Percentiles rank a stretch among this genome's conserved stretches.
Conservation (phyloP, 1,140 invertebrate species). For the Calosoma granatense region DNA sequence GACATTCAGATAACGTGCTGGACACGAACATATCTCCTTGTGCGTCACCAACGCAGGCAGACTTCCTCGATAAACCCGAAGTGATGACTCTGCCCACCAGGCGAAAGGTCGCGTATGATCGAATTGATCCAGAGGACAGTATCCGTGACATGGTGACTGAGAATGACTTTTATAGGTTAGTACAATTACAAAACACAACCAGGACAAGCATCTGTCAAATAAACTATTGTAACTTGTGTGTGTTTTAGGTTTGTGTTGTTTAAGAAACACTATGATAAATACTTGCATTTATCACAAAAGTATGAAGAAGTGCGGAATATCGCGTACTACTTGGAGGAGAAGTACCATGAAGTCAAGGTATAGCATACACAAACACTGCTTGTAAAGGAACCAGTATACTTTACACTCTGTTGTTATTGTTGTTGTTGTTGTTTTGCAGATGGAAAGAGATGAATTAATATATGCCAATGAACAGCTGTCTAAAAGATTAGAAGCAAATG, state of each 20-base stretch:
- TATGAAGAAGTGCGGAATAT: conserved; percentile 51
- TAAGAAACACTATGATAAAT: conserved; percentile 55
- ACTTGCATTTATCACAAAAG: conserved; percentile 46
- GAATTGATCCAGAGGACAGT: conserved; percentile 51
- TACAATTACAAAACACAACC: background rate
- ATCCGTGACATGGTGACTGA: conserved; percentile 53
- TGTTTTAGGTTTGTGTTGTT: conserved; percentile 47
- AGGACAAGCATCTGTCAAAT: background rate
- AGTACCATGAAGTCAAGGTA: conserved; percentile 57
- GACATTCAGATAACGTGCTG: conserved; percentile 31
- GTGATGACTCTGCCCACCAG: conserved; percentile 21
- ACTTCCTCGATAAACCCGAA: conserved; percentile 29
- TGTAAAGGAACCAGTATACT: background rate
- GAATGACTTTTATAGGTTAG: conserved; percentile 52
- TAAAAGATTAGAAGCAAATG: conserved; percentile 41
- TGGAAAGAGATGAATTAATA: conserved; percentile 45
- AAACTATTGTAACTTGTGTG: background rate
- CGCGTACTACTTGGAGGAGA: conserved; percentile 53
- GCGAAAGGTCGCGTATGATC: conserved; percentile 32
- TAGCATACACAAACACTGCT: conserved; percentile 16
- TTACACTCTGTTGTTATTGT: background rate
- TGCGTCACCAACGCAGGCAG: conserved; percentile 24
- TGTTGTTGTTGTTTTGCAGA: conserved; percentile 33
- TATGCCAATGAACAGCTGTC: conserved; percentile 39
- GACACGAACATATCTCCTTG: conserved; percentile 19